Conservation (phyloP, 2,888 invertebrate genomes). For the Drosophila cyrtoloma region DNA sequence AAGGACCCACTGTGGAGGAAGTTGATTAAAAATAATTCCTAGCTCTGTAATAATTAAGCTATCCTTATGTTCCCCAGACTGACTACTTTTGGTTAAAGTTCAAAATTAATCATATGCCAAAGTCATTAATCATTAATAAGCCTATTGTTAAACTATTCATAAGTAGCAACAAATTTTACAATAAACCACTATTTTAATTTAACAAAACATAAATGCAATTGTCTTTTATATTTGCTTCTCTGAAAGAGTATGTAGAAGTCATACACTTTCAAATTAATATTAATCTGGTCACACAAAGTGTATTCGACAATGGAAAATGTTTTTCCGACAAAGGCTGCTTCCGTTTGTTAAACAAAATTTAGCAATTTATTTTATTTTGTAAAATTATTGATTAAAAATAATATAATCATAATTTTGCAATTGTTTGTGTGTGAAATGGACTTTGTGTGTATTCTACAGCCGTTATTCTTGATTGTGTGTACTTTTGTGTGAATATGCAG, state of each 20-base stretch:
- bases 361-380: not conserved
- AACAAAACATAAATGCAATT: slow-evolving; percentile 85
- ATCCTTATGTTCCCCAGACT: slow-evolving; percentile 25
- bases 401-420: slow-evolving; percentile 10
- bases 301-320: not conserved
- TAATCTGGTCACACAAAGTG: not conserved
- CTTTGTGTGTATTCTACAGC: too few relatives aligned
- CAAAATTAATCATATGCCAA: not conserved
- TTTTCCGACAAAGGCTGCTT: not conserved
- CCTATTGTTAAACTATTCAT: slow-evolving; percentile 35
- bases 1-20: slow-evolving; percentile 84
- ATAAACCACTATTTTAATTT: slow-evolving; percentile 43
- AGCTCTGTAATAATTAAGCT: slow-evolving; percentile 3
- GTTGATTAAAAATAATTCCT: slow-evolving; percentile 71
- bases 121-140: slow-evolving; percentile 1
- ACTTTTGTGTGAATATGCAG: too few relatives aligned
- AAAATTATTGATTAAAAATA: not conserved
- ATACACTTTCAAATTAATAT: not conserved
- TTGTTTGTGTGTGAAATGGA: slow-evolving; percentile 4
- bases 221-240: not conserved
- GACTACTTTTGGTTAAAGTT: slow-evolving; percentile 13
- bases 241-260: too few relatives aligned
- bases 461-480: too few relatives aligned
- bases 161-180: slow-evolving; percentile 41
- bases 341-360: slow-evolving; percentile 21